Conservation (phyloP, 2,797 vertebrate species). For the Rousettus madagascariensis region DNA sequence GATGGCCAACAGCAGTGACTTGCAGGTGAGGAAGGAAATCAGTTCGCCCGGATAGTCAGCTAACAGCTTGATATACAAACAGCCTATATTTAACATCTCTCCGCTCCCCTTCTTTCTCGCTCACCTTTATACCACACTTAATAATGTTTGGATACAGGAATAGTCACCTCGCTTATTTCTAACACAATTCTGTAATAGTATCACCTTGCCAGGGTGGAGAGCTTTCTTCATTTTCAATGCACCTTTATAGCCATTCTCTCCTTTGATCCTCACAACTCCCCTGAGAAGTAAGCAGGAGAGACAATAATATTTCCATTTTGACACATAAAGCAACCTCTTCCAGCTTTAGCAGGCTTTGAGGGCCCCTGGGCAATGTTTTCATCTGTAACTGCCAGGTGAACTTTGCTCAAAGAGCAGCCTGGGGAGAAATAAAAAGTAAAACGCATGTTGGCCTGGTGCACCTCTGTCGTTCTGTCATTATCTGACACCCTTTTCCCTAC, state of each 20-base stretch:
- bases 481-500: not conserved
- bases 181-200: not conserved
- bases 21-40: not conserved
- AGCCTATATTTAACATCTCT: not conserved
- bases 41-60: not conserved
- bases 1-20: not conserved
- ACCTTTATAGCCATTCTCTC: not conserved
- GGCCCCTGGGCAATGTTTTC: not conserved
- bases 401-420: not conserved
- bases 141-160: not conserved
- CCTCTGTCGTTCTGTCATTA: fast-evolving
- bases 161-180: not conserved
- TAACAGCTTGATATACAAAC: not conserved
- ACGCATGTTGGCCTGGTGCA: not conserved
- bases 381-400: not conserved
- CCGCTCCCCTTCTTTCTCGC: not conserved
- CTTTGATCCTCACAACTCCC: not conserved
- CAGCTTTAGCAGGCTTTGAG: not conserved
- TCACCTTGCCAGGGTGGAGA: not conserved
- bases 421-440: not conserved
- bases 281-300: not conserved
- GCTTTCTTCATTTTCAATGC: not conserved
- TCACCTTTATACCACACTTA: not conserved
- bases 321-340: not conserved
- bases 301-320: not conserved